A percentile compares a stretch with the other conserved stretches of the same genome.
Evolutionary conservation across 2,113 vertebrate species (phyloP).

Genomic region (Charadrius vociferus): DNA sequence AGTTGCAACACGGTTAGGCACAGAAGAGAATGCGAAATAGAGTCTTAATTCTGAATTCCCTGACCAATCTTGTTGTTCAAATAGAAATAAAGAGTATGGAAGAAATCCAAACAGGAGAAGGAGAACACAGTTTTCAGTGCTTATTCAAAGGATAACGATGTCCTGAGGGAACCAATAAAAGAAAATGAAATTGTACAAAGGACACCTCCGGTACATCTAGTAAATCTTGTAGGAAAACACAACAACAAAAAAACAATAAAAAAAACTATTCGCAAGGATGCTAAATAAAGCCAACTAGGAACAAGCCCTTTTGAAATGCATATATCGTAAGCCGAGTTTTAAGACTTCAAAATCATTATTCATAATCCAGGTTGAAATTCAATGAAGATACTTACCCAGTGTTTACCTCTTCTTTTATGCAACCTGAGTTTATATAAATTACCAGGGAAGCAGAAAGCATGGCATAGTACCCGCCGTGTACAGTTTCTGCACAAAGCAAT

Average conservation of each 20-base stretch:
- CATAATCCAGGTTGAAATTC: not conserved
- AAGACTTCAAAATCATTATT: not conserved
- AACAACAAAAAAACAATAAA: slow-evolving; percentile 22
- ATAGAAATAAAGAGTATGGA: slow-evolving; percentile 22
- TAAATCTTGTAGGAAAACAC: slow-evolving; percentile 20
- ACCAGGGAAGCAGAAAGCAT: not conserved
- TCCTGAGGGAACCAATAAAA: slow-evolving; percentile 48
- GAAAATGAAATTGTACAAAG: slow-evolving; percentile 32
- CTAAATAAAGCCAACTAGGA: not conserved
- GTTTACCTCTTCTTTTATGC: not conserved
- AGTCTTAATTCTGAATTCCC: slow-evolving; percentile 46
- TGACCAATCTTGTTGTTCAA: slow-evolving; percentile 1
- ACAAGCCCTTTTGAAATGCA: not conserved
- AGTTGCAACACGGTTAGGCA: not conserved
- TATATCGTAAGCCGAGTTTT: not conserved
- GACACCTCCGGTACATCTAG: not conserved
- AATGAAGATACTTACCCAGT: not conserved
- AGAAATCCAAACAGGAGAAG: slow-evolving; percentile 34
- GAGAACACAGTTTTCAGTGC: not conserved
- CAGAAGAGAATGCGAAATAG: not conserved
- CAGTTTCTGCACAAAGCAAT: not conserved
- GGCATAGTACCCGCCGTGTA: not conserved
- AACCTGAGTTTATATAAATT: not conserved
- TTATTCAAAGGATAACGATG: slow-evolving; percentile 48
- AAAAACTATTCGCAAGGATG: not conserved